Conservation (phyloP, 1,140 invertebrate genomes). For the Phthorimaea operculella region DNA sequence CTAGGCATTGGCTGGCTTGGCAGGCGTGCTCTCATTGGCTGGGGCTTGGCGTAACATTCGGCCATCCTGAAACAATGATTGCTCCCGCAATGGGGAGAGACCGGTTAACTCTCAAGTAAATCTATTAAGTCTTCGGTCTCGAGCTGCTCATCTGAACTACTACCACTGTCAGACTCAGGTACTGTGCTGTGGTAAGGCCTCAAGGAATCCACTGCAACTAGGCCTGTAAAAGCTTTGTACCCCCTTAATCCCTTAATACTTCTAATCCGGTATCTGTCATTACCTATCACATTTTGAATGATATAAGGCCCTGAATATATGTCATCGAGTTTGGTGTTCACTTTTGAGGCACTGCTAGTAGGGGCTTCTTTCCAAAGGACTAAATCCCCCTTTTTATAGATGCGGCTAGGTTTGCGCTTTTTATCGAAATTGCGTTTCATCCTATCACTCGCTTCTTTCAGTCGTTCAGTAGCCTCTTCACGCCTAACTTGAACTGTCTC, state of each 20-base stretch:
- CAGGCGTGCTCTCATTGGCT: too few relatives aligned
- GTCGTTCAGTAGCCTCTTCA: slow-evolving; percentile 9
- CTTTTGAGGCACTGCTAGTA: slow-evolving; percentile 12
- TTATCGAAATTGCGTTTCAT: slow-evolving; percentile 29
- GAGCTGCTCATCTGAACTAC: slow-evolving; percentile 4
- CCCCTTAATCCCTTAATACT: slow-evolving; percentile 14
- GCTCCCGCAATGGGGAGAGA: slow-evolving; percentile 8
- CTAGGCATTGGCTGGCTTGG: too few relatives aligned
- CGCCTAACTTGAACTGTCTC: slow-evolving; percentile 9
- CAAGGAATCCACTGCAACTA: neutral
- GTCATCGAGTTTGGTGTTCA: slow-evolving; percentile 21
- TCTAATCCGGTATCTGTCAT: neutral
- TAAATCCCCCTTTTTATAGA: slow-evolving; percentile 24
- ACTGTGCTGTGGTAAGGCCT: neutral
- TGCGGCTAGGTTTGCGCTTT: slow-evolving; percentile 12
- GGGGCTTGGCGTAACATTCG: neutral
- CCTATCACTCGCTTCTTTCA: slow-evolving; percentile 11
- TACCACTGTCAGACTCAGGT: neutral
- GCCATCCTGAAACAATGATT: slow-evolving; percentile 1
- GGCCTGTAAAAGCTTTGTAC: neutral
- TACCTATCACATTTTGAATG: neutral
- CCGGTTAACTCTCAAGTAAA: slow-evolving; percentile 8
- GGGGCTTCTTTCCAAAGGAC: slow-evolving; percentile 27
- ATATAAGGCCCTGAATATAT: neutral
- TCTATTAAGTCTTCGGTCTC: slow-evolving; percentile 7